These are phyloP conservation scores for Falco punctatus DNA, from an alignment of 2,113 vertebrate genomes.

Conservation along the genomic window DNA sequence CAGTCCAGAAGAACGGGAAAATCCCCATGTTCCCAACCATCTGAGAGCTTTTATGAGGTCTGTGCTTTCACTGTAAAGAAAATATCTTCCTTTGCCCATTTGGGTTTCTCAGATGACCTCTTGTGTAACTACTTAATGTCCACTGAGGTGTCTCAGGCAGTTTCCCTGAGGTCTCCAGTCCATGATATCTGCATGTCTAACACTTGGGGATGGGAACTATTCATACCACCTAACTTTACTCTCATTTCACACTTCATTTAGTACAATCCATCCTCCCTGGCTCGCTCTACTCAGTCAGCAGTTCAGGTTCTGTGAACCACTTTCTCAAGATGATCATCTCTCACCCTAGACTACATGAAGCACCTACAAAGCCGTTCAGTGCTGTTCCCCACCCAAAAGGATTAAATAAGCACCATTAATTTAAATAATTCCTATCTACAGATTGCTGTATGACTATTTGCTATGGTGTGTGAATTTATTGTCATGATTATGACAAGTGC, in stretches of 20 bases:
- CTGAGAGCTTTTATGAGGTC: not conserved
- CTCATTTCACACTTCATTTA: not conserved
- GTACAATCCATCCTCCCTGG: not conserved
- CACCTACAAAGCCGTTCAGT: not conserved
- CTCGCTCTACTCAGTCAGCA: not conserved
- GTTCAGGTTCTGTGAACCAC: not conserved
- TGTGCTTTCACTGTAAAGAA: not conserved
- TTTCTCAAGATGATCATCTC: not conserved
- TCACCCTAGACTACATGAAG: not conserved
- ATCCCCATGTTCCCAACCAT: not conserved
- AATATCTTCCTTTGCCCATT: not conserved
- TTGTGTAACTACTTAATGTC: not conserved
- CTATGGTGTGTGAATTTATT: not conserved
- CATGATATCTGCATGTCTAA: fast-evolving
- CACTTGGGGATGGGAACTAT: not conserved
- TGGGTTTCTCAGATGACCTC: not conserved
- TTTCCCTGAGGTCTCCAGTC: not conserved
- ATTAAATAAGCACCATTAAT: not conserved
- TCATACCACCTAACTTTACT: not conserved
- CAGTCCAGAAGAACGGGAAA: not conserved
- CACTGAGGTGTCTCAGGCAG: not conserved
- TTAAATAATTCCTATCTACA: not conserved
- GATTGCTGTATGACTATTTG: not conserved
- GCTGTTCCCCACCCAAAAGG: not conserved
- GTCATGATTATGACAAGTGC: not conserved